phyloP scores from a whole-genome alignment of 2,888 invertebrate species.

The Zele albiditarsus region DNA sequence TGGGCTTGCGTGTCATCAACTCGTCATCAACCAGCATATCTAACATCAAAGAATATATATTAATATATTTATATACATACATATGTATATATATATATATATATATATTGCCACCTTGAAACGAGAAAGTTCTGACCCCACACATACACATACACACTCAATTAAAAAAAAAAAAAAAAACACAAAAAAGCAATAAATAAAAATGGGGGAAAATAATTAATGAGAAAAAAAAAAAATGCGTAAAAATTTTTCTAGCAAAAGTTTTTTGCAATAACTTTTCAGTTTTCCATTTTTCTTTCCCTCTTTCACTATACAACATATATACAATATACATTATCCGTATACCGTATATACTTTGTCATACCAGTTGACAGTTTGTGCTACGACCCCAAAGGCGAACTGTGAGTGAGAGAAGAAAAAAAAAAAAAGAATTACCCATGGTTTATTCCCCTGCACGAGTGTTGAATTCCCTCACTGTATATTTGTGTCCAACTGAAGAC shows the following conservation, averaged over 20 bases:
- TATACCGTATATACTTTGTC: neutral
- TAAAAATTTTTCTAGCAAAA: neutral
- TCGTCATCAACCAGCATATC: neutral
- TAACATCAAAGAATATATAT: neutral
- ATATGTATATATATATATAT: neutral
- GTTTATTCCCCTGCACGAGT: neutral
- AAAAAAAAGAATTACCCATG: neutral
- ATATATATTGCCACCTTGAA: neutral
- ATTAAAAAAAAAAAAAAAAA: neutral
- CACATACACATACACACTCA: no score
- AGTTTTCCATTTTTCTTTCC: neutral
- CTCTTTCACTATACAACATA: neutral
- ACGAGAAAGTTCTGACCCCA: neutral
- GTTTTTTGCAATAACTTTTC: no score
- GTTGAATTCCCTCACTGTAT: no score
- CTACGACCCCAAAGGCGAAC: neutral
- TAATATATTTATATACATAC: neutral
- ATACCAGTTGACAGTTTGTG: neutral
- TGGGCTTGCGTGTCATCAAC: slow-evolving; percentile 9
- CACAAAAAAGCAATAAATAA: neutral
- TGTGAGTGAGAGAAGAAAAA: neutral
- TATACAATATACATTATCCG: neutral
- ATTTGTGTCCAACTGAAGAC: neutral
- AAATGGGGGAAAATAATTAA: neutral
- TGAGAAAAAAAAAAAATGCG: neutral